These are phyloP conservation scores for Enteromius mattozi DNA, from an alignment of 2,797 vertebrate species.

Conservation along the genomic window DNA sequence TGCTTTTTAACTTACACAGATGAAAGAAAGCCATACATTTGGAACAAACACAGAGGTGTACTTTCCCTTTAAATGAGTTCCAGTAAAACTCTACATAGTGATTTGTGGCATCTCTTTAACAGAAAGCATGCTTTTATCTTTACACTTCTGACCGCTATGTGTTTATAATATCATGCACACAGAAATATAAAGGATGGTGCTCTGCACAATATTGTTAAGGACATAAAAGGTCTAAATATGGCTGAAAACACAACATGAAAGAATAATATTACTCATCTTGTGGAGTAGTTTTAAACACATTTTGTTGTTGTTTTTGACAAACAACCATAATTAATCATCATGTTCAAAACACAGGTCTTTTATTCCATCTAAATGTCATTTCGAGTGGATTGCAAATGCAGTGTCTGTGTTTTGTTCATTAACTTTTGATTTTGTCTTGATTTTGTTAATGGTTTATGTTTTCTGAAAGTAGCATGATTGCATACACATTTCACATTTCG, in stretches of 20 bases:
- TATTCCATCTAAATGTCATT: not conserved
- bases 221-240: conserved; percentile 13
- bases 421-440: not conserved
- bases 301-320: not conserved
- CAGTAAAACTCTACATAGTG: not conserved
- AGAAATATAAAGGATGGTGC: conserved; percentile 15
- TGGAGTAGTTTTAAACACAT: not conserved
- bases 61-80: conserved; percentile 1
- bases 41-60: not conserved
- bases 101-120: not conserved
- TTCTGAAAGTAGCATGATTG: not conserved
- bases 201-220: conserved; percentile 2
- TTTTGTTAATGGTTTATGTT: not conserved
- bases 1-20: not conserved
- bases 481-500: not conserved
- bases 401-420: not conserved
- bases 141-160: conserved; percentile 19
- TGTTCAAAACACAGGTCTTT: not conserved
- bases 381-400: not conserved
- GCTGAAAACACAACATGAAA: not conserved
- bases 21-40: not conserved
- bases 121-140: conserved; percentile 38
- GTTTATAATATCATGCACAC: conserved; percentile 17
- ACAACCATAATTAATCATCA: not conserved
- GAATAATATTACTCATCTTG: not conserved